Base-by-base conservation (phyloP, 2,797 vertebrate species). In the Fringilla coelebs region DNA sequence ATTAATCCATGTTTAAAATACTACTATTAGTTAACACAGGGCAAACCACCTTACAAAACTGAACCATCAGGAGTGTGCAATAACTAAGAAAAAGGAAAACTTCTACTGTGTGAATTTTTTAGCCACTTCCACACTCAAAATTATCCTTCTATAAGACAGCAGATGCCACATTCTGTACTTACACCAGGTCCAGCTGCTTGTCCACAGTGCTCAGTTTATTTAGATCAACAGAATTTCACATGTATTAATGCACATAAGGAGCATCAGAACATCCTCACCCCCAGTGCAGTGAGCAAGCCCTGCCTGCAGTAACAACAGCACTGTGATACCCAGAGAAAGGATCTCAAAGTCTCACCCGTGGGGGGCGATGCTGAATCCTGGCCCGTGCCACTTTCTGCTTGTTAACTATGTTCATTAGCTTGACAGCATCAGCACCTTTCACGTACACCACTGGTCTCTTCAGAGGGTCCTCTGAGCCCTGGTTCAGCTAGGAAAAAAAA, bases 361-460 rank as follows among this genome's bases (percentile, higher is more conserved):
- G 99, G 0, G 99, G 99, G 18, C 99, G 98, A 97, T 99, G 99
- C 94, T 99, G 99, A 85, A 99, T 99, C 93, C 99, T 98, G 46
- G 99, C 99, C 31, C 99, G 98, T 4, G 99, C 99, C 88, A 99
- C 99, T 95, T 99, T 99, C 98, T 99, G 99, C 96, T 99, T 99
- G 98, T 99, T 99, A 78, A 99, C 99, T 5, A 99, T 99, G 98
- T 99, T 99, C 99, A 99, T 99, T 61, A 99, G 96, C 96, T 99
- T 99, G 52, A 99, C 97, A 11, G 99, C 99, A 31, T 99, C 99
- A 21, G 98, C 98, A 45, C 99, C 99, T 97, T 99, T 99, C 96
- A 99, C 99, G 18, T 99, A 99, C n/a, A 99, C 99, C 95, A 99
- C 99, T 1, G 99, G 99, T 88, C 99, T 98, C 97, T 99, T 99